phyloP scores from a whole-genome alignment of 2,113 vertebrate species.

The Euleptes europaea region DNA sequence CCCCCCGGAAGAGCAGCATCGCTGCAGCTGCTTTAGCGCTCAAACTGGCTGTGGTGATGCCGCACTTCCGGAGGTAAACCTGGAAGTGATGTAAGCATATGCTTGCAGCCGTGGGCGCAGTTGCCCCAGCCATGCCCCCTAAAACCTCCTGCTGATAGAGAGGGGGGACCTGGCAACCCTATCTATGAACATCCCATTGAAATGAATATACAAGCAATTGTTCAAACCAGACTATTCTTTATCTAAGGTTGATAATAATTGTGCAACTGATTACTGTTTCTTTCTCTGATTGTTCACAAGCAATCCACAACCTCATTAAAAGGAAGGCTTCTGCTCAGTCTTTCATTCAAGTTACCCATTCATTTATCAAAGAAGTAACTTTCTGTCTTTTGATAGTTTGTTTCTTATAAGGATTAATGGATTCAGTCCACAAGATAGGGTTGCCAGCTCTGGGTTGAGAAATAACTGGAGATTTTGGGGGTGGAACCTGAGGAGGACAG shows the following conservation, averaged over 20 bases:
- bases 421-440: constrained; percentile 60
- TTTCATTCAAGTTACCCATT: neutral
- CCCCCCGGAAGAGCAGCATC: too few species aligned
- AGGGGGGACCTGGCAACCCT: too few species aligned
- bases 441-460: too few species aligned
- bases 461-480: too few species aligned
- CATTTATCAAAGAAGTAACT: constrained; percentile 5
- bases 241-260: neutral
- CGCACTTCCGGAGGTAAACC: too few species aligned
- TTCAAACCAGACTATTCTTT: neutral
- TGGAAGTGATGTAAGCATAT: too few species aligned
- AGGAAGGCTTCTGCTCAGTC: neutral
- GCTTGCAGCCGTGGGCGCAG: too few species aligned
- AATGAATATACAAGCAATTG: neutral
- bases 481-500: too few species aligned
- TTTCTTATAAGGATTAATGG: constrained; percentile 52
- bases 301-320: neutral
- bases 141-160: too few species aligned
- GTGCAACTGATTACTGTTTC: neutral
- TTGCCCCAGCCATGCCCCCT: too few species aligned
- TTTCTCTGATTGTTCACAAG: neutral
- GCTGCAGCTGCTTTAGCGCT: too few species aligned
- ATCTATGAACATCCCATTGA: neutral
- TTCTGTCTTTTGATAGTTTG: constrained; percentile 14
- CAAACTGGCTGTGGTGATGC: too few species aligned